A percentile compares a stretch with the other conserved stretches of the same genome.
These are phyloP conservation scores for Cheilinus undulatus DNA, from an alignment of 2,113 vertebrate species.

Conservation along the genomic window DNA sequence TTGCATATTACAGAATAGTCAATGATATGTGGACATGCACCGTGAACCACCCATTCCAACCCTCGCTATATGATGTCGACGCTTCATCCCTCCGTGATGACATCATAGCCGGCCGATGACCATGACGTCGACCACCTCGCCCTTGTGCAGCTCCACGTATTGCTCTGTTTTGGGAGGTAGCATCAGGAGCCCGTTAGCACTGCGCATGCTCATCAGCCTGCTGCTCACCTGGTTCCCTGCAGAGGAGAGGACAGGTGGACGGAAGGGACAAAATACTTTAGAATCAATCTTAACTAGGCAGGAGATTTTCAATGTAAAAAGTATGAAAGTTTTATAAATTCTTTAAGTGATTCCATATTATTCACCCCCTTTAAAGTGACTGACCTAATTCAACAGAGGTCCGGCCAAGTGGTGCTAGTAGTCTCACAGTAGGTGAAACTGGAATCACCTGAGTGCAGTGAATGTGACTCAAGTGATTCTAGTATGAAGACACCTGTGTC, in stretches of 20 bases:
- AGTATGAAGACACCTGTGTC: no score
- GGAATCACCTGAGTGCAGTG: no score
- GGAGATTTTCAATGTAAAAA: no score
- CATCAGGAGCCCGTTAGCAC: slow-evolving; percentile 99
- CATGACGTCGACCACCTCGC: slow-evolving; percentile 99
- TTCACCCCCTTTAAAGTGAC: no score
- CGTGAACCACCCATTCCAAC: slow-evolving; percentile 87
- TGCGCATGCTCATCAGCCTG: slow-evolving; percentile 99
- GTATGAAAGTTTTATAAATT: no score
- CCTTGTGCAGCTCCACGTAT: slow-evolving; percentile 99
- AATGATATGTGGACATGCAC: slow-evolving; percentile 99
- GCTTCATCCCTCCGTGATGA: slow-evolving; percentile 77
- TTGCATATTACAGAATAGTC: slow-evolving; percentile 99
- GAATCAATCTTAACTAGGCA: neutral
- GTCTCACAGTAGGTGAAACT: no score
- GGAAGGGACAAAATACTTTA: neutral
- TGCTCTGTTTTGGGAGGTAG: slow-evolving; percentile 99
- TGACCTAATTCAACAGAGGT: no score
- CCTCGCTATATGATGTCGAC: slow-evolving; percentile 72
- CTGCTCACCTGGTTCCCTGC: slow-evolving; percentile 99
- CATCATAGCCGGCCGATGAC: slow-evolving; percentile 99
- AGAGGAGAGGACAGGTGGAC: slow-evolving; percentile 6
- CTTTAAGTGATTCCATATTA: no score
- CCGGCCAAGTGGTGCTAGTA: no score
- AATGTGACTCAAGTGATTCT: no score